Evolutionary conservation across 1,140 invertebrate genomes (phyloP).

Genomic region (Diorhabda sublineata): DNA sequence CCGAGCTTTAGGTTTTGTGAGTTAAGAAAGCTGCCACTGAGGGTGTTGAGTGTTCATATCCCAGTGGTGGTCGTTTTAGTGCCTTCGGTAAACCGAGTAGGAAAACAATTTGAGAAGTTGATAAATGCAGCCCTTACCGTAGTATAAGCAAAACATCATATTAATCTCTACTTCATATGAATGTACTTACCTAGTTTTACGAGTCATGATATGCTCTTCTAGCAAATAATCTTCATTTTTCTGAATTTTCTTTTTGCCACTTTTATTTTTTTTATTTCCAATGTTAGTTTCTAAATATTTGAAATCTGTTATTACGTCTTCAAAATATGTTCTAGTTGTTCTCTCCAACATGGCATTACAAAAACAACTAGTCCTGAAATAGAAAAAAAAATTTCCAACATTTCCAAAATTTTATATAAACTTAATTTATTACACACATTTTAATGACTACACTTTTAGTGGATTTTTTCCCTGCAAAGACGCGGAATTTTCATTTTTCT

Average conservation of each 20-base stretch:
- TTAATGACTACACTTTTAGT: background rate
- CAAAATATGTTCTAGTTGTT: constrained; percentile 28
- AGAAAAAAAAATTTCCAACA: constrained; percentile 11
- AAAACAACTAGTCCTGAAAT: constrained; percentile 14
- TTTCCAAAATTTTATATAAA: constrained; percentile 9
- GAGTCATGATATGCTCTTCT: constrained; percentile 34
- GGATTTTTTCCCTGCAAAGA: background rate
- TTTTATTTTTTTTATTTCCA: constrained; percentile 12
- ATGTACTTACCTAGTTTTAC: constrained; percentile 48
- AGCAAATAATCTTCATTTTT: constrained; percentile 14
- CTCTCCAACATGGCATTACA: constrained; percentile 35
- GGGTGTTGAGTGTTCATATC: no score
- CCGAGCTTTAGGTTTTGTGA: no score
- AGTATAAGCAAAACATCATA: constrained; percentile 4
- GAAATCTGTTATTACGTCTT: constrained; percentile 11
- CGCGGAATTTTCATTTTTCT: background rate
- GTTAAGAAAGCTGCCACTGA: no score
- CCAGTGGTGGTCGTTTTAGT: no score
- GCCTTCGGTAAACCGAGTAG: no score
- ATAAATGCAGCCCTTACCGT: background rate
- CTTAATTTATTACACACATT: background rate
- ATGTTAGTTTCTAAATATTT: constrained; percentile 11
- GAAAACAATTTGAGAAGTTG: no score
- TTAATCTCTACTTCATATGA: no score
- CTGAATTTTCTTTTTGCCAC: constrained; percentile 11